Percentiles rank a stretch among this genome's conserved stretches.
Conservation (phyloP, 2,797 vertebrate species). For the Malurus leucopterus region DNA sequence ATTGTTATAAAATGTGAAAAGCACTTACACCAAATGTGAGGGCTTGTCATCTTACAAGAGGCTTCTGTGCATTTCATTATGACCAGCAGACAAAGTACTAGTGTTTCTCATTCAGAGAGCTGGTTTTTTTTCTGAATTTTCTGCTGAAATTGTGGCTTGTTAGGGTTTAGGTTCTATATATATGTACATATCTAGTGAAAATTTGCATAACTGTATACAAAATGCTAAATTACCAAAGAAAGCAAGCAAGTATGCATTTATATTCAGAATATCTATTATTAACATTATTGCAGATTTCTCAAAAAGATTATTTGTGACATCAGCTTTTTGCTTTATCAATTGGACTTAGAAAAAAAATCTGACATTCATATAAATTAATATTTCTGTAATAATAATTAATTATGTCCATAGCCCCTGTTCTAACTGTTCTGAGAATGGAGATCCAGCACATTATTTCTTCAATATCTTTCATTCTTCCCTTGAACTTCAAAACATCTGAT, state of each 20-base stretch:
- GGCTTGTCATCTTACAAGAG: background rate
- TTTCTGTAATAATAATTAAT: background rate
- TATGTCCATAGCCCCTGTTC: background rate
- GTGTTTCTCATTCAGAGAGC: background rate
- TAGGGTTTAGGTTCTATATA: background rate
- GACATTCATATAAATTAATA: background rate
- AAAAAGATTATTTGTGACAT: background rate
- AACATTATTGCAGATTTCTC: fast-evolving
- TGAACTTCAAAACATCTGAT: background rate
- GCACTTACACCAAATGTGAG: background rate
- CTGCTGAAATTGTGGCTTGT: fast-evolving
- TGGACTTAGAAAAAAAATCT: background rate
- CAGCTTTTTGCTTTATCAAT: background rate
- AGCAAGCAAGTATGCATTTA: background rate
- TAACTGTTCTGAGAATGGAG: background rate
- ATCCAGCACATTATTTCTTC: background rate
- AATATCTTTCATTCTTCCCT: background rate
- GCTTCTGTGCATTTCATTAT: background rate
- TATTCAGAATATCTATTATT: background rate
- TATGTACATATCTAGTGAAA: background rate
- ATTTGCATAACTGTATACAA: background rate
- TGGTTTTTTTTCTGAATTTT: background rate
- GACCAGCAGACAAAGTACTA: background rate
- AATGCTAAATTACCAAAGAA: background rate
- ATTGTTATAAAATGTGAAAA: background rate